phyloP scores from a whole-genome alignment of 1,140 invertebrate species.

The Heliconius nattereri region DNA sequence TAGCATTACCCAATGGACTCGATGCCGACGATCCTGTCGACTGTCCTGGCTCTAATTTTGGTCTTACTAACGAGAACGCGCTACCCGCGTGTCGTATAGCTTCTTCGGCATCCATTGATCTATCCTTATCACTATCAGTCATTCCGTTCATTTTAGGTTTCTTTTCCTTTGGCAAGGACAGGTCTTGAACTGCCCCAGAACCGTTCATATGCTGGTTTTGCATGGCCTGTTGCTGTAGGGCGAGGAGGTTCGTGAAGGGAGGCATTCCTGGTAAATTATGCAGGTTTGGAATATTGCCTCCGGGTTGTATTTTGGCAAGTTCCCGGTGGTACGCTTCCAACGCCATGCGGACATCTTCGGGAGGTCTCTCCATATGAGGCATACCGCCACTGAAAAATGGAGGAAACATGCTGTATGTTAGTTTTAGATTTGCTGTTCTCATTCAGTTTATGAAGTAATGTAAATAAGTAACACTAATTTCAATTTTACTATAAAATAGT shows the following conservation, averaged over 20 bases:
- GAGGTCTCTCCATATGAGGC: slow-evolving; percentile 85
- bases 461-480: not conserved
- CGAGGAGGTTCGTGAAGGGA: slow-evolving; percentile 85
- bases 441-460: slow-evolving; percentile 48
- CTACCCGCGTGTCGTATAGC: slow-evolving; percentile 90
- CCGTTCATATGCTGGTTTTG: slow-evolving; percentile 83
- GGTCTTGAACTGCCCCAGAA: slow-evolving; percentile 89
- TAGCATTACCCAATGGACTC: slow-evolving; percentile 90
- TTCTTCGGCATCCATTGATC: slow-evolving; percentile 84
- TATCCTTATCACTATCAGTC: slow-evolving; percentile 84
- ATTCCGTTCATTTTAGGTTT: slow-evolving; percentile 87
- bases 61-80: slow-evolving; percentile 91
- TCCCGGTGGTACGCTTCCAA: slow-evolving; percentile 96
- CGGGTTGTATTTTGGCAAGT: slow-evolving; percentile 90
- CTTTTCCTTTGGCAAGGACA: slow-evolving; percentile 91
- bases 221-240: slow-evolving; percentile 88
- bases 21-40: slow-evolving; percentile 86
- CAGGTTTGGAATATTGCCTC: slow-evolving; percentile 81
- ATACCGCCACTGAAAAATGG: slow-evolving; percentile 88
- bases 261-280: slow-evolving; percentile 83
- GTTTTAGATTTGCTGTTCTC: slow-evolving; percentile 86
- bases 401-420: slow-evolving; percentile 88
- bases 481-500: not conserved
- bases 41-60: slow-evolving; percentile 88
- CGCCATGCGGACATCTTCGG: slow-evolving; percentile 91